These are phyloP conservation scores for Zoanthus gigantus DNA, from an alignment of 92 coral and sea anemone species.

Conservation along the genomic window DNA sequence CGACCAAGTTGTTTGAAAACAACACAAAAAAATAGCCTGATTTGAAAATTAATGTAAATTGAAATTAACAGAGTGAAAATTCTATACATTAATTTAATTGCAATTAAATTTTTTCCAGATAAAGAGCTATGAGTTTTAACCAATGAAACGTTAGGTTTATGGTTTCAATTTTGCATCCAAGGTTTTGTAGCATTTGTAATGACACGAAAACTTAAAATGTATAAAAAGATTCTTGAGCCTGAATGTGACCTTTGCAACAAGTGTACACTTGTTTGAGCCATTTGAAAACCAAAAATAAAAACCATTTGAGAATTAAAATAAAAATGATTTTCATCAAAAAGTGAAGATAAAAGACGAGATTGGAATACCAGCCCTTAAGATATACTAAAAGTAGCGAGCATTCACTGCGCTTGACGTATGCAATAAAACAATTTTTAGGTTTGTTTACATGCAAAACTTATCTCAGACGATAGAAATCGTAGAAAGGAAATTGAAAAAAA, in stretches of 20 bases:
- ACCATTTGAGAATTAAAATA: too few species aligned
- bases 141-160: not conserved
- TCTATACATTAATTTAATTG: not conserved
- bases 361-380: not conserved
- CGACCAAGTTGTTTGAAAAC: not conserved
- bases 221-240: not conserved
- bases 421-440: conserved; percentile 1
- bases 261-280: not conserved
- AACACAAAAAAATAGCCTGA: not conserved
- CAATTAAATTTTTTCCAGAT: not conserved
- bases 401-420: not conserved
- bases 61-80: not conserved
- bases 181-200: not conserved
- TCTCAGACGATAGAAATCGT: conserved; percentile 30
- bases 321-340: not conserved
- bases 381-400: not conserved
- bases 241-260: not conserved
- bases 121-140: not conserved
- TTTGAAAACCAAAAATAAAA: too few species aligned
- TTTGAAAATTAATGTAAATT: not conserved
- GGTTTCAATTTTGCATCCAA: not conserved
- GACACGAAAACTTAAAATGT: not conserved
- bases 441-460: conserved; percentile 30
- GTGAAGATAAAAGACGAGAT: not conserved
- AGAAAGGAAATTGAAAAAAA: conserved; percentile 45